phyloP scores from a whole-genome alignment of 2,113 vertebrate genomes.

The Mormoops blainvillei region DNA sequence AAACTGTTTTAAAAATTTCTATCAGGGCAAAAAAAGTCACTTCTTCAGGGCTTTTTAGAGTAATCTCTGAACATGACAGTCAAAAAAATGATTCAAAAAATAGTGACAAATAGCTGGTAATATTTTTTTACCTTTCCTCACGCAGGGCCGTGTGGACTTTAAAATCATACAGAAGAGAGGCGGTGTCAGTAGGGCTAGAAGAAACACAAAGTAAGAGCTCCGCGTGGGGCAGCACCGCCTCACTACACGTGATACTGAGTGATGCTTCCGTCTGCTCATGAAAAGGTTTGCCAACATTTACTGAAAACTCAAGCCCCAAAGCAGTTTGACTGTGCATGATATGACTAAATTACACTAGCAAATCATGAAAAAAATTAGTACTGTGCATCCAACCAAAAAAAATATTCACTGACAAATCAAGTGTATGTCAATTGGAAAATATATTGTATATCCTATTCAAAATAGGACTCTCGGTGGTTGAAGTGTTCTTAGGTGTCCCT shows the following conservation, averaged over 20 bases:
- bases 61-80: background rate
- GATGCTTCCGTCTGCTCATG: background rate
- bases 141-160: background rate
- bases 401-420: background rate
- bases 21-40: background rate
- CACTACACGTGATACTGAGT: background rate
- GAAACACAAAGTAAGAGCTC: background rate
- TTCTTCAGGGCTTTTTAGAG: background rate
- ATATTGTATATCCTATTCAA: background rate
- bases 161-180: background rate
- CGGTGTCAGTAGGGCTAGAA: background rate
- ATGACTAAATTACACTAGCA: background rate
- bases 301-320: background rate
- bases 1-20: background rate
- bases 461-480: background rate
- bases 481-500: background rate
- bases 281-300: background rate
- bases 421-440: background rate
- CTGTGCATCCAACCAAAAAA: background rate
- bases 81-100: background rate
- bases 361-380: background rate
- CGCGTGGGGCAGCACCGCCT: background rate
- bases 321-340: background rate
- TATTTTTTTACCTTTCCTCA: background rate
- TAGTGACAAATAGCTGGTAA: background rate